Percentiles rank a stretch among this genome's conserved stretches.
Evolutionary conservation across 2,113 vertebrate species (phyloP).

Genomic region (Notechis scutatus): DNA sequence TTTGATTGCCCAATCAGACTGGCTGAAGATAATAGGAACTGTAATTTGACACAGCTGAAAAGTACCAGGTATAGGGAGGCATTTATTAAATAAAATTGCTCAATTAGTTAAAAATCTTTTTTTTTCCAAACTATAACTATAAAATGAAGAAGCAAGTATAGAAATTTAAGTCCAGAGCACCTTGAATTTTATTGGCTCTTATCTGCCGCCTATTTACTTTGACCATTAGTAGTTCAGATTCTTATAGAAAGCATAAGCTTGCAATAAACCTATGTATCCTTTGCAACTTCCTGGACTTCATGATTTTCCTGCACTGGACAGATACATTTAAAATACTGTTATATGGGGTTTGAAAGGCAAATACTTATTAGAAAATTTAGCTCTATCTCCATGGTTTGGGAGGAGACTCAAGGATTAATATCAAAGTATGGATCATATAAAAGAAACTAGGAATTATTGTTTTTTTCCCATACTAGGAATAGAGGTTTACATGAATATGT

Average conservation of each 20-base stretch:
- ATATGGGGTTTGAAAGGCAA: background rate
- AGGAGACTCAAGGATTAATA: background rate
- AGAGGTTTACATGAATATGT: background rate
- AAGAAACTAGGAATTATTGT: background rate
- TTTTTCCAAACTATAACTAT: background rate
- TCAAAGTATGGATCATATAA: background rate
- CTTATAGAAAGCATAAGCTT: background rate
- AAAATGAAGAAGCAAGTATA: background rate
- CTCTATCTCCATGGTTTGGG: background rate
- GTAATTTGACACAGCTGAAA: background rate
- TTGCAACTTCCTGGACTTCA: background rate
- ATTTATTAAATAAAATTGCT: background rate
- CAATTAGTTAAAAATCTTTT: background rate
- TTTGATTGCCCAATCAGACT: background rate
- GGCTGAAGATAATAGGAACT: background rate
- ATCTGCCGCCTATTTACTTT: background rate
- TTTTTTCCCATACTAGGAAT: background rate
- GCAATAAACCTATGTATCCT: background rate
- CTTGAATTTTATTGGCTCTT: background rate
- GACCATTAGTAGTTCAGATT: background rate
- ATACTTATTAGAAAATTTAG: background rate
- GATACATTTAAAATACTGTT: background rate
- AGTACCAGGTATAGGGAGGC: background rate
- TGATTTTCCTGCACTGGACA: background rate
- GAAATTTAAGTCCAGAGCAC: background rate